These are phyloP conservation scores for Enteromius unitaeniatus DNA, from an alignment of 2,797 vertebrate species.

Conservation along the genomic window DNA sequence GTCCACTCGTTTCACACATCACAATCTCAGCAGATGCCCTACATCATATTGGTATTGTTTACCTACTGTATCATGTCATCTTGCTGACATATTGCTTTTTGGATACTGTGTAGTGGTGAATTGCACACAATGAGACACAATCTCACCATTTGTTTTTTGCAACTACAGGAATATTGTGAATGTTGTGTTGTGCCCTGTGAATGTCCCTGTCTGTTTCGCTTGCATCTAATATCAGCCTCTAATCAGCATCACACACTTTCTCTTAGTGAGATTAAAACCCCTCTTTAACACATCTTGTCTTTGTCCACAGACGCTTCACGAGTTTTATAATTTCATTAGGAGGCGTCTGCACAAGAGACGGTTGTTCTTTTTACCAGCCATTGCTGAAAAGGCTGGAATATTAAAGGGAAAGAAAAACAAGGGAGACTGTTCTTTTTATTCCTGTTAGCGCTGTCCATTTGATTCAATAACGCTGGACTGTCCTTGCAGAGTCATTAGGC, in stretches of 20 bases:
- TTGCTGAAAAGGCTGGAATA: conserved; percentile 6
- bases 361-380: conserved; percentile 11
- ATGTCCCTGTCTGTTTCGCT: conserved; percentile 12
- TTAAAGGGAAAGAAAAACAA: neutral
- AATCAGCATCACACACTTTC: conserved; percentile 63
- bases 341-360: conserved; percentile 3
- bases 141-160: conserved; percentile 26
- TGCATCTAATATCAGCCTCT: conserved; percentile 58
- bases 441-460: conserved; percentile 65
- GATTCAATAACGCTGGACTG: conserved; percentile 68
- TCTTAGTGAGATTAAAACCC: conserved; percentile 62
- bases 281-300: conserved; percentile 60
- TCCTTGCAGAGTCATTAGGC: conserved; percentile 63
- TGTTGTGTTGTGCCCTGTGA: conserved; percentile 7
- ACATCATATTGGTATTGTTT: neutral
- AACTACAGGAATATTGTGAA: conserved; percentile 12
- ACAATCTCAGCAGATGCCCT: conserved; percentile 7
- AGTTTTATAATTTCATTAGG: conserved; percentile 67
- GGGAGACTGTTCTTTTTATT: conserved; percentile 24
- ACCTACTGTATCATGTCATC: neutral
- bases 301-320: conserved; percentile 53
- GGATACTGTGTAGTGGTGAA: neutral
- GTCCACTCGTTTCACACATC: conserved; percentile 13
- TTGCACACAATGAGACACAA: neutral
- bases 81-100: conserved; percentile 5